Conservation (phyloP, 2,888 invertebrate species). For the Oscheius sp. region DNA sequence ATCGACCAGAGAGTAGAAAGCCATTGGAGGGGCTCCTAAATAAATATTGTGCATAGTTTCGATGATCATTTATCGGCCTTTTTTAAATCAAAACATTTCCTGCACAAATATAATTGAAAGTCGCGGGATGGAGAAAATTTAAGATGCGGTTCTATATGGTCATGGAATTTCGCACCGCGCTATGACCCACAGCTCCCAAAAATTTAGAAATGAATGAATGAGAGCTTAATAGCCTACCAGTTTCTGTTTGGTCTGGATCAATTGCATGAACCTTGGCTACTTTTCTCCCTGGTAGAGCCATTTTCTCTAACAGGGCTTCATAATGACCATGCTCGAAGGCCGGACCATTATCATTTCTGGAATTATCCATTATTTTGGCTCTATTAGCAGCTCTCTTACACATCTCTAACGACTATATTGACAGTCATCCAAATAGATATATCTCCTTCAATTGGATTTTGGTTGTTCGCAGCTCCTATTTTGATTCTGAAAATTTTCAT, state of each 20-base stretch:
- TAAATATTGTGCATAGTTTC: neutral
- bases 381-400: neutral
- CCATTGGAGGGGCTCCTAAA: constrained; percentile 3
- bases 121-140: too few relatives aligned
- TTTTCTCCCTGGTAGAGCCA: constrained; percentile 17
- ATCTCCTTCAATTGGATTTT: neutral
- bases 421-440: constrained; percentile 9
- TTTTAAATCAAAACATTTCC: neutral
- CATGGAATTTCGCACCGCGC: too few relatives aligned
- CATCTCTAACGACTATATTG: constrained; percentile 22
- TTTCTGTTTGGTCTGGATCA: constrained; percentile 24
- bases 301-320: constrained; percentile 18
- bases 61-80: too few relatives aligned
- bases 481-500: constrained; percentile 4
- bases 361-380: neutral
- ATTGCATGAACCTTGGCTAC: constrained; percentile 14
- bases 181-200: too few relatives aligned
- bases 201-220: neutral
- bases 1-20: constrained; percentile 27
- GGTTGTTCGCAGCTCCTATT: constrained; percentile 24
- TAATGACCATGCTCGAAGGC: constrained; percentile 25
- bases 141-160: too few relatives aligned
- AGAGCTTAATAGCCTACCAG: constrained; percentile 10
- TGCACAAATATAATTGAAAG: too few relatives aligned
- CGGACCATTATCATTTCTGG: constrained; percentile 31